Percentiles rank a stretch among this genome's conserved stretches.
Conservation (phyloP, 2,797 vertebrate species). For the Gymnoscopelus braueri region DNA sequence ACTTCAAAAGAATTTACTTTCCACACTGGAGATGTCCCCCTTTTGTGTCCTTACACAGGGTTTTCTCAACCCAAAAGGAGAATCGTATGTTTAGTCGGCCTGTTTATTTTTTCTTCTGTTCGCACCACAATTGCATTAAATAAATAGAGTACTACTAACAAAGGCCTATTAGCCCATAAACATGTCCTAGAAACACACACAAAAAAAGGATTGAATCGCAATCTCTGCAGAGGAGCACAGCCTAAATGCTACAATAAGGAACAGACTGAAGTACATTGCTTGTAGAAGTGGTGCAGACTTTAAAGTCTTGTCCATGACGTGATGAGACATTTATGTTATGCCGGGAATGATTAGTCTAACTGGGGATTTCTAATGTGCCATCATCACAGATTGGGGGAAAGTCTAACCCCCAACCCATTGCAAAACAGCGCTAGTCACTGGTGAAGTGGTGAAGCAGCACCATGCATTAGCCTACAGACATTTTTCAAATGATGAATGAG, state of each 20-base stretch:
- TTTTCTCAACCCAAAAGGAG: conserved; percentile 88
- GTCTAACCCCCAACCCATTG: background rate
- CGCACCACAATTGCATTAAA: conserved; percentile 90
- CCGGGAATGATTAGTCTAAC: conserved; percentile 42
- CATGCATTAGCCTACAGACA: background rate
- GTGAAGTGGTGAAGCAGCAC: conserved; percentile 42
- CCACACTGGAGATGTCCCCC: conserved; percentile 91
- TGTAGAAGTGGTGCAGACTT: conserved; percentile 33
- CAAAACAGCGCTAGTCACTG: conserved; percentile 40
- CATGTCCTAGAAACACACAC: conserved; percentile 73
- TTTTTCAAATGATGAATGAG: conserved; percentile 16
- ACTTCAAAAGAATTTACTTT: conserved; percentile 99
- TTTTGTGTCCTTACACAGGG: conserved; percentile 93
- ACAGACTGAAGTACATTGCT: conserved; percentile 39
- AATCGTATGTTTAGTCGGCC: conserved; percentile 90
- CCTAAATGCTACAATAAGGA: conserved; percentile 51
- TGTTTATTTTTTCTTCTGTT: conserved; percentile 95
- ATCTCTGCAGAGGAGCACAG: conserved; percentile 67
- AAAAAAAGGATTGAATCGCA: conserved; percentile 75
- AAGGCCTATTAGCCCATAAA: conserved; percentile 83
- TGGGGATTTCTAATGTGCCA: conserved; percentile 31
- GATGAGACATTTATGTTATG: conserved; percentile 57
- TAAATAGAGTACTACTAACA: conserved; percentile 83
- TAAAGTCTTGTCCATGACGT: conserved; percentile 39
- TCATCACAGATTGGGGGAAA: conserved; percentile 39